These are phyloP conservation scores for Pelodiscus sinensis DNA, from an alignment of 2,113 vertebrate genomes.

Conservation along the genomic window DNA sequence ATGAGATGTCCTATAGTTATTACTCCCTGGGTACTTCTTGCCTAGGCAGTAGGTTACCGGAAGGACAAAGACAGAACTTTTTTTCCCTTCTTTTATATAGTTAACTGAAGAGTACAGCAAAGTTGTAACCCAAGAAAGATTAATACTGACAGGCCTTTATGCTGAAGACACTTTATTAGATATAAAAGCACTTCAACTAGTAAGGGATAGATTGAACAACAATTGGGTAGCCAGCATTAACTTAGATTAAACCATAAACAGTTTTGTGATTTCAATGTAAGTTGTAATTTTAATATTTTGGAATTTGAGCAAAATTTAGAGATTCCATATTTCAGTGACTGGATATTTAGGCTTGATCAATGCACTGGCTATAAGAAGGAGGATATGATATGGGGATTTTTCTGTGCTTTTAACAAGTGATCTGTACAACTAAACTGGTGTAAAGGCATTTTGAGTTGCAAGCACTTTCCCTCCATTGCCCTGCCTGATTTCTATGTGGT, in stretches of 20 bases:
- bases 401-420: neutral
- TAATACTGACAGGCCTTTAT: neutral
- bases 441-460: slow-evolving; percentile 46
- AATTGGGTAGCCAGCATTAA: slow-evolving; percentile 66
- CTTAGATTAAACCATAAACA: slow-evolving; percentile 19
- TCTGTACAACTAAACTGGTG: slow-evolving; percentile 41
- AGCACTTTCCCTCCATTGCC: slow-evolving; percentile 18
- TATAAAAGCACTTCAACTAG: slow-evolving; percentile 38
- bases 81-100: neutral
- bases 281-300: slow-evolving; percentile 48
- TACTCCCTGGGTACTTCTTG: neutral
- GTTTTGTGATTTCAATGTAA: slow-evolving; percentile 37
- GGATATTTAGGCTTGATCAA: neutral
- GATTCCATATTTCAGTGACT: slow-evolving; percentile 15
- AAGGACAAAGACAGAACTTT: neutral
- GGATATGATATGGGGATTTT: neutral
- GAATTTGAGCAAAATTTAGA: slow-evolving; percentile 32
- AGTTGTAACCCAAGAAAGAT: slow-evolving; percentile 13
- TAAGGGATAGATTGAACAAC: slow-evolving; percentile 55
- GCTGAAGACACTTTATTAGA: slow-evolving; percentile 2
- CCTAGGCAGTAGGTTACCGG: neutral
- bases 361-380: neutral
- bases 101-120: neutral
- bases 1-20: neutral
- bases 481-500: slow-evolving; percentile 1